Evolutionary conservation across 2,888 invertebrate species (phyloP).

Genomic region (Drosophila ustulata): DNA sequence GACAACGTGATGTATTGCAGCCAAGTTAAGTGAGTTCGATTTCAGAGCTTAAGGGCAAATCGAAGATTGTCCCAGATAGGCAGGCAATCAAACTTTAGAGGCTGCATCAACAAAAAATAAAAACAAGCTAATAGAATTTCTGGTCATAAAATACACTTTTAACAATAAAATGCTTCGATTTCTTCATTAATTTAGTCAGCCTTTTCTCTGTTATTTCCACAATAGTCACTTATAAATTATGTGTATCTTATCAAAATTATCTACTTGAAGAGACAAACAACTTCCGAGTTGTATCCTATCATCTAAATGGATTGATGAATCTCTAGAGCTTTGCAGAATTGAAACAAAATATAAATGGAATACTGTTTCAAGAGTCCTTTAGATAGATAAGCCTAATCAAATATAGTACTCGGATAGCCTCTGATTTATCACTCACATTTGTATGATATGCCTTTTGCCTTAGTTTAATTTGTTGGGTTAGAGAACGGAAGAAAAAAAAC

Average conservation of each 20-base stretch:
- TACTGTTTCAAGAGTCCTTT: background rate
- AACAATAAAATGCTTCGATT: background rate
- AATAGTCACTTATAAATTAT: too few species aligned
- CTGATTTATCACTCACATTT: background rate
- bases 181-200: background rate
- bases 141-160: background rate
- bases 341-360: background rate
- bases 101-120: background rate
- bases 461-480: slow-evolving; percentile 3
- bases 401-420: background rate
- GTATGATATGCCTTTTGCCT: background rate
- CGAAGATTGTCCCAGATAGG: slow-evolving; percentile 1
- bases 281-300: background rate
- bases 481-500: slow-evolving; percentile 6
- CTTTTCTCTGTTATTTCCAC: background rate
- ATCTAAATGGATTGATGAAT: background rate
- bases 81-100: background rate
- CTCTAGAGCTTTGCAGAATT: background rate
- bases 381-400: background rate
- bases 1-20: background rate
- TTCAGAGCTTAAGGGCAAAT: background rate
- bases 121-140: background rate
- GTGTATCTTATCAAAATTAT: background rate
- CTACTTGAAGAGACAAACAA: background rate
- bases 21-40: background rate